Conservation (phyloP, 2,113 vertebrate genomes). For the Cynoglossus semilaevis region DNA sequence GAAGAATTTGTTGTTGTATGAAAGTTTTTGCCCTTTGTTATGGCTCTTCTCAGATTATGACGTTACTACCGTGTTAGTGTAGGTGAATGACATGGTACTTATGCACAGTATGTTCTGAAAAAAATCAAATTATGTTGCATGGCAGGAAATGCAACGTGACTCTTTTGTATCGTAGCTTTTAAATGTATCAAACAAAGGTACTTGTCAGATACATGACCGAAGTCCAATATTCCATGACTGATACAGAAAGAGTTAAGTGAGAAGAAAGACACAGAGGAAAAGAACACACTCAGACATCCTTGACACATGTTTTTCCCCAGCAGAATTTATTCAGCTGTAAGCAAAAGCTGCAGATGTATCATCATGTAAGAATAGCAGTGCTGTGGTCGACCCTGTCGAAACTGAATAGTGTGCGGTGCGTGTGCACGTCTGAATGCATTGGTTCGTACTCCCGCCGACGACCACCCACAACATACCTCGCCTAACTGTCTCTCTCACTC, state of each 20-base stretch:
- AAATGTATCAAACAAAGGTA: slow-evolving; percentile 6
- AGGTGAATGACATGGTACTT: too few relatives aligned
- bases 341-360: slow-evolving; percentile 52
- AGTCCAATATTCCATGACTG: slow-evolving; percentile 15
- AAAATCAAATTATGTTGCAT: too few relatives aligned
- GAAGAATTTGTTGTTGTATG: too few relatives aligned
- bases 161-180: background rate
- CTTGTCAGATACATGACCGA: background rate
- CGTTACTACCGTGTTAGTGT: too few relatives aligned
- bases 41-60: too few relatives aligned
- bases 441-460: slow-evolving; percentile 56
- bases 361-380: slow-evolving; percentile 66
- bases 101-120: too few relatives aligned
- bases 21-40: too few relatives aligned
- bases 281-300: slow-evolving; percentile 37
- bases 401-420: slow-evolving; percentile 49
- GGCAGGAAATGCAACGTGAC: too few relatives aligned
- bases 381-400: slow-evolving; percentile 52
- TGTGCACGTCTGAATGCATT: slow-evolving; percentile 31
- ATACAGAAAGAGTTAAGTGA: slow-evolving; percentile 28
- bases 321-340: slow-evolving; percentile 70
- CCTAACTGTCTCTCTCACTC: slow-evolving; percentile 37
- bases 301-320: slow-evolving; percentile 38
- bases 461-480: slow-evolving; percentile 72
- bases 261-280: background rate